Evolutionary conservation across 2,888 invertebrate species (phyloP), one percentile per base, ranked within the genome.

Genomic region (Clivina fossor): DNA sequence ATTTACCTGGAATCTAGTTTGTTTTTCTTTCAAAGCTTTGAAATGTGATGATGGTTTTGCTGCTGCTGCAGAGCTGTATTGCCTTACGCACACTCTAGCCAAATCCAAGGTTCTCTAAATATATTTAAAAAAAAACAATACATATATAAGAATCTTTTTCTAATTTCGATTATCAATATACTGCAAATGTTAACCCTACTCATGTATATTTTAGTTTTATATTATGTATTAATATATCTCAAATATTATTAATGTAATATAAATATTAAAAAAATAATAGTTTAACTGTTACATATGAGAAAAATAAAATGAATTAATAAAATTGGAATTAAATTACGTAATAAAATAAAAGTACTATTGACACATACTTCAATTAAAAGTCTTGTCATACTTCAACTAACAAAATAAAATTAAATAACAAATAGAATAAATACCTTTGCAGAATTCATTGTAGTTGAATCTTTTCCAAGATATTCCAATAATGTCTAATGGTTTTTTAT

Each of bases 1-100:
- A n/a, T 43, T 3, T 66, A 68, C 69, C 66, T 68, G 68, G 57
- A 68, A 63, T n/a, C 35, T 56, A 16, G 62, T 64, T 58, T 69
- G 69, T 35, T 63, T 63, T 3, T 59, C 50, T 58, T 69, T 70
- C 2, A 69, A 38, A 18, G 54, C 20, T n/a, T 44, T 26, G 4
- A 59, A 59, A 19, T 57, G 30, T 30, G 49, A 13, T 3, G 54
- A 55, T 11, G 54, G 28, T 40, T 40, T 8, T 9, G n/a, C 40
- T 11, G 43, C 19, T 5, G 32, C 32, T 3, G 20, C 18, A 4
- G 16, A 8, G 1, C 43, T 26, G 30, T 28, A 54, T 16, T 38
- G 26, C 16, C 47, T 55, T 11, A 32, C 15, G 22, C 37, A 38
- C 15, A 47, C 20, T 32, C 40, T 35, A 3, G 55, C 55, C 13